Conservation (phyloP, 2,888 invertebrate genomes). For the Mimumesa dahlbomi region DNA sequence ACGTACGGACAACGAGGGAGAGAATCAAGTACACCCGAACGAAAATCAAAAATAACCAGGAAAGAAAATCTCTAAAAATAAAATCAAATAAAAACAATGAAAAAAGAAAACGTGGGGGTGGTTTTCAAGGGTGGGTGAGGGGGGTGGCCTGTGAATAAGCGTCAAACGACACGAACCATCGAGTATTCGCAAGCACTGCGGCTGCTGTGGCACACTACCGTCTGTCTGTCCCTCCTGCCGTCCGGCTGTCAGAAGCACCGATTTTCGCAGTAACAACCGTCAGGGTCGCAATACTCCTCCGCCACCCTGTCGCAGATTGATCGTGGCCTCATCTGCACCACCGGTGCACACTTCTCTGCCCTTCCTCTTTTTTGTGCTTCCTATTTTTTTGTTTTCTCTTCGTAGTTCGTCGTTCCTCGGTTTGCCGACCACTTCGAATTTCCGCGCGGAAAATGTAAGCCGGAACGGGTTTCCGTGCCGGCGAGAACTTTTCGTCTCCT, state of each 20-base stretch:
- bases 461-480: no score
- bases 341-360: constrained; percentile 22
- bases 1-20: no score
- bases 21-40: no score
- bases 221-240: constrained; percentile 75
- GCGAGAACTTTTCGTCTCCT: no score
- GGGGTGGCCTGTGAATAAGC: constrained; percentile 35
- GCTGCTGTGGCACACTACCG: constrained; percentile 79
- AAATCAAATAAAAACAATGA: no score
- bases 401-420: neutral
- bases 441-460: no score
- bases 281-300: constrained; percentile 75
- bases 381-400: neutral
- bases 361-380: constrained; percentile 8
- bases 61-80: no score
- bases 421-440: no score
- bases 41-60: no score
- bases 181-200: constrained; percentile 79
- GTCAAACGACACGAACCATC: constrained; percentile 74
- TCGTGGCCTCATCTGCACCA: constrained; percentile 76
- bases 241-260: constrained; percentile 77
- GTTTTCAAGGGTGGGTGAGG: neutral
- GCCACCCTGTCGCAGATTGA: constrained; percentile 74
- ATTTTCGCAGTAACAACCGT: constrained; percentile 71
- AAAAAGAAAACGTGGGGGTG: neutral